Percentiles rank a stretch among this genome's conserved stretches.
Evolutionary conservation across 2,888 invertebrate genomes (phyloP).

Genomic region (Xiphydria camelus): DNA sequence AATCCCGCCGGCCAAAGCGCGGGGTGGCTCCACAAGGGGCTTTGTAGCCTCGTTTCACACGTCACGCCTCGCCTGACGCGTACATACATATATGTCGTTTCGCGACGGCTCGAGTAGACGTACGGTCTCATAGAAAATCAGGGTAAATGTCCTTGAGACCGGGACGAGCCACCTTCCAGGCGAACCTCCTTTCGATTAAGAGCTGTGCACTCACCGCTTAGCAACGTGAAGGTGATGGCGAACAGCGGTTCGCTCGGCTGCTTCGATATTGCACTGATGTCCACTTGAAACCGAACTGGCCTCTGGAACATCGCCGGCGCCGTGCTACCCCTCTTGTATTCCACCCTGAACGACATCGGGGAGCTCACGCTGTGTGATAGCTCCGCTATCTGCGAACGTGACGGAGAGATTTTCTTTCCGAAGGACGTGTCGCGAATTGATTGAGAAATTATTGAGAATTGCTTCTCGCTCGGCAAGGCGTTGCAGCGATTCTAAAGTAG

Average conservation of each 20-base stretch:
- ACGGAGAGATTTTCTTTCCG: no score
- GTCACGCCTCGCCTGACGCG: no score
- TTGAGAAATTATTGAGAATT: no score
- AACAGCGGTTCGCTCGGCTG: slow-evolving; percentile 79
- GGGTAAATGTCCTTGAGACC: no score
- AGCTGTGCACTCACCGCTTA: slow-evolving; percentile 73
- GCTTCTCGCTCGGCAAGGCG: no score
- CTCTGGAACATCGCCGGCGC: slow-evolving; percentile 96
- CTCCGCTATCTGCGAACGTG: slow-evolving; percentile 80
- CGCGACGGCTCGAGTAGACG: no score
- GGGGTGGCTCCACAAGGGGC: background rate
- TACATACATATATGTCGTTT: no score
- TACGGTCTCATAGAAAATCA: no score
- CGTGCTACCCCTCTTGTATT: slow-evolving; percentile 92
- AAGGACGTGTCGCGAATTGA: no score
- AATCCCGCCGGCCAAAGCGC: background rate
- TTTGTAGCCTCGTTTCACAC: slow-evolving; percentile 1
- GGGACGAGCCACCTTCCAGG: no score
- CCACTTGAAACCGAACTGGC: slow-evolving; percentile 94
- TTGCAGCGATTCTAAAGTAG: no score
- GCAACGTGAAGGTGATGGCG: slow-evolving; percentile 91
- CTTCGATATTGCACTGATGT: slow-evolving; percentile 82
- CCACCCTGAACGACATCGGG: slow-evolving; percentile 96
- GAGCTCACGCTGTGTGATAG: slow-evolving; percentile 97
- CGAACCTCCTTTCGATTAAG: background rate